A percentile compares a stretch with the other conserved stretches of the same genome.
Evolutionary conservation across 2,888 invertebrate genomes (phyloP).

Genomic region (Idaea aversata): DNA sequence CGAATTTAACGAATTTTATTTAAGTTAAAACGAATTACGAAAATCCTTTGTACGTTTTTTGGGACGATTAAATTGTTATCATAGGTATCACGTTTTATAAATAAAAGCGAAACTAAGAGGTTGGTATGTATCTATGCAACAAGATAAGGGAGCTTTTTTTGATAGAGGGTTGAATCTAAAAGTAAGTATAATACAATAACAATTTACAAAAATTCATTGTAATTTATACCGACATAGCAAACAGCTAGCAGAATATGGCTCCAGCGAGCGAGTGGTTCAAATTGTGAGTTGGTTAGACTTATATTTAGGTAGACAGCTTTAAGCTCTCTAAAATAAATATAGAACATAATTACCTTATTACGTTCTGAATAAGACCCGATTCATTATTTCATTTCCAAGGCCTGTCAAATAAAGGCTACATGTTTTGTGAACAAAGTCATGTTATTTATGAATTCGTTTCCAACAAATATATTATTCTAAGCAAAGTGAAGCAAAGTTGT

Average conservation of each 20-base stretch:
- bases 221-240: no score
- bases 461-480: conserved; percentile 4
- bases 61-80: neutral
- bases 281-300: no score
- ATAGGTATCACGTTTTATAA: neutral
- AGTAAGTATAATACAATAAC: no score
- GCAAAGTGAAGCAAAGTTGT: conserved; percentile 9
- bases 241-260: no score
- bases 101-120: neutral
- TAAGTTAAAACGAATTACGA: neutral
- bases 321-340: no score
- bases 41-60: neutral
- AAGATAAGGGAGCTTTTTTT: no score
- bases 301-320: no score
- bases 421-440: neutral
- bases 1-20: no score
- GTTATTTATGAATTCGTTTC: conserved; percentile 5
- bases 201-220: no score
- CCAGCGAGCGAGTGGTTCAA: no score
- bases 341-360: neutral
- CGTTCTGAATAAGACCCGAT: neutral
- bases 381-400: neutral
- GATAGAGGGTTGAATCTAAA: no score
- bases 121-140: neutral
- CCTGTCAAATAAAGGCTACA: neutral